A percentile compares a stretch with the other conserved stretches of the same genome.
These are phyloP conservation scores for Branchinecta sandiegonensis DNA, from an alignment of 2,888 invertebrate species.

Conservation along the genomic window DNA sequence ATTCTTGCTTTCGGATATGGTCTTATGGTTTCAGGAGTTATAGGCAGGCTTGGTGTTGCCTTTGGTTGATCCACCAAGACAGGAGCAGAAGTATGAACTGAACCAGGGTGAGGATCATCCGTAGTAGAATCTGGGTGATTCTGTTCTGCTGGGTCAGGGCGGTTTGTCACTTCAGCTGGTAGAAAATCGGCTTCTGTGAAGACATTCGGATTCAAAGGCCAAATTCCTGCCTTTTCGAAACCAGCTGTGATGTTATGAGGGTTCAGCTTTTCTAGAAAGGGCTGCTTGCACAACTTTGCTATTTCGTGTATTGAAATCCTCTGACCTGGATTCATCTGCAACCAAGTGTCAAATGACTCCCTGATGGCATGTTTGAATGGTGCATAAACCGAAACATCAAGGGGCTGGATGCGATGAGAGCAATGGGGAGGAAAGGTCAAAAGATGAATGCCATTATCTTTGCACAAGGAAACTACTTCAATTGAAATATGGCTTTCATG, in stretches of 20 bases:
- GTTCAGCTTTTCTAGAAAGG: conserved; percentile 26
- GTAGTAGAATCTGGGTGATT: too few species aligned
- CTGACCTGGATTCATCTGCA: conserved; percentile 29
- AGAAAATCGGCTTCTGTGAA: too few species aligned
- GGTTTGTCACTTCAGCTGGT: too few species aligned
- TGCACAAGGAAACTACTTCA: conserved; percentile 29
- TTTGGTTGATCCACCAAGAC: too few species aligned
- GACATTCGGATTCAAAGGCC: conserved; percentile 26
- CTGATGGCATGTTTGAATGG: conserved; percentile 33
- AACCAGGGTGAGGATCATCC: too few species aligned
- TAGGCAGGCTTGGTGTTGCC: neutral
- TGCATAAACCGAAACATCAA: conserved; percentile 34
- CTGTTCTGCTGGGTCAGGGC: too few species aligned
- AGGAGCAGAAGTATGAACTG: too few species aligned
- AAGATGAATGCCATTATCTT: conserved; percentile 32
- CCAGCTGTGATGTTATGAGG: conserved; percentile 27
- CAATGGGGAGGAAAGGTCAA: conserved; percentile 35
- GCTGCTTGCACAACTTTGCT: conserved; percentile 27
- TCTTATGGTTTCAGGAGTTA: conserved; percentile 22
- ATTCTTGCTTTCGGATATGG: conserved; percentile 24
- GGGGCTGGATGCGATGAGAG: conserved; percentile 35
- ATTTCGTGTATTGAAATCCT: conserved; percentile 32
- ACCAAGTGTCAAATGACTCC: conserved; percentile 30
- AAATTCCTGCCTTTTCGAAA: conserved; percentile 26
- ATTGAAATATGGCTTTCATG: conserved; percentile 29